Conservation (phyloP, 2,113 vertebrate genomes). For the Spea bombifrons region DNA sequence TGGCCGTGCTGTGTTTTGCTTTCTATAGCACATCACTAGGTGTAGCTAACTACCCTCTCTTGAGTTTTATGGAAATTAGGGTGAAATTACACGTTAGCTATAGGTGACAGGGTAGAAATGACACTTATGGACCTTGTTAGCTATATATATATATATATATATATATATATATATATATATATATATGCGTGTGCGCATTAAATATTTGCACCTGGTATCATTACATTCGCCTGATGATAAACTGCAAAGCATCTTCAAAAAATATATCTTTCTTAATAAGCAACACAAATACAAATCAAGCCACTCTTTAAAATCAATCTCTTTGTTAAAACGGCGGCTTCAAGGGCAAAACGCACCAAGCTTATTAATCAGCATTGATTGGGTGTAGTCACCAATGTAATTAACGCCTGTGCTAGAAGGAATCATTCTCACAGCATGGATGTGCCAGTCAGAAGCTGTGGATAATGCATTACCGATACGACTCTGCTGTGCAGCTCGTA, state of each 20-base stretch:
- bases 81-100: no score
- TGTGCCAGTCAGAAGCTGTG: slow-evolving; percentile 23
- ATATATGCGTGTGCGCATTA: background rate
- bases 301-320: slow-evolving; percentile 35
- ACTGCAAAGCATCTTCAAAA: slow-evolving; percentile 4
- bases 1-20: no score
- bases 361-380: slow-evolving; percentile 46
- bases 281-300: slow-evolving; percentile 23
- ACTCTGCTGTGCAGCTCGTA: slow-evolving; percentile 12
- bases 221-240: slow-evolving; percentile 16
- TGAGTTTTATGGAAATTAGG: no score
- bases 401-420: slow-evolving; percentile 43
- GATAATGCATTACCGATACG: slow-evolving; percentile 35
- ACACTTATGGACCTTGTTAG: no score
- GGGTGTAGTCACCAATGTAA: slow-evolving; percentile 27
- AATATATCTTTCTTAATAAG: slow-evolving; percentile 37
- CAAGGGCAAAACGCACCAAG: slow-evolving; percentile 27
- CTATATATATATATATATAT: no score
- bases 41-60: no score
- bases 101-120: no score
- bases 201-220: slow-evolving; percentile 11
- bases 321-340: slow-evolving; percentile 31
- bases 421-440: slow-evolving; percentile 43
- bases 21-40: no score
- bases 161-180: no score